Conservation (phyloP, 2,797 vertebrate genomes). For the Acanthurus leucopareius region DNA sequence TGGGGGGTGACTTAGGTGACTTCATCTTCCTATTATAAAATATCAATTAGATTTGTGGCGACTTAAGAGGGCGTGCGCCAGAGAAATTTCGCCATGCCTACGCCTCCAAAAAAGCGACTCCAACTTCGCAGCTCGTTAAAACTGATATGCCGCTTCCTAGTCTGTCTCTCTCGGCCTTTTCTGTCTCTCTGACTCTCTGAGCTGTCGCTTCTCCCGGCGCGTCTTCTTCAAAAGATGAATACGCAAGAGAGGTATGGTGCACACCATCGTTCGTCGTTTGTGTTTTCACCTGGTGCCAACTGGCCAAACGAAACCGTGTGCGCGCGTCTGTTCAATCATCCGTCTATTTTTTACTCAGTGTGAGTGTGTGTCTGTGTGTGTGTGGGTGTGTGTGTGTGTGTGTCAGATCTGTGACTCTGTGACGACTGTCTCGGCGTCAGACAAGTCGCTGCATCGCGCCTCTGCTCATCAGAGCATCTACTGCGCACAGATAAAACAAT, state of each 20-base stretch:
- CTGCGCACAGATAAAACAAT: slow-evolving; percentile 60
- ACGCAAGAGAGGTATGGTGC: slow-evolving; percentile 43
- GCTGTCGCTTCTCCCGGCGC: slow-evolving; percentile 13
- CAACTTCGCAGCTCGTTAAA: slow-evolving; percentile 67
- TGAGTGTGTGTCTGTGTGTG: slow-evolving; percentile 4
- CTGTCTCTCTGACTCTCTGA: slow-evolving; percentile 3
- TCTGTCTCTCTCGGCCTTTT: slow-evolving; percentile 9
- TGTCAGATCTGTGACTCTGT: slow-evolving; percentile 14
- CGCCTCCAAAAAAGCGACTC: slow-evolving; percentile 31
- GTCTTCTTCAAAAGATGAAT: slow-evolving; percentile 30
- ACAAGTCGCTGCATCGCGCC: slow-evolving; percentile 59
- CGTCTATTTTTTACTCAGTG: not conserved
- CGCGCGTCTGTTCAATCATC: slow-evolving; percentile 24
- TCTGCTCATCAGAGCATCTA: slow-evolving; percentile 49
- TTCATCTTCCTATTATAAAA: slow-evolving; percentile 71
- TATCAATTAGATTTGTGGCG: slow-evolving; percentile 41
- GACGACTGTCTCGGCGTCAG: slow-evolving; percentile 70
- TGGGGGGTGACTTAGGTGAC: slow-evolving; percentile 55
- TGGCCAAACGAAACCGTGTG: slow-evolving; percentile 48
- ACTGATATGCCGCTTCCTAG: slow-evolving; percentile 35
- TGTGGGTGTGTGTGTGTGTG: slow-evolving; percentile 6
- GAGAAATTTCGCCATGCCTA: slow-evolving; percentile 39
- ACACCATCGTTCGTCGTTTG: slow-evolving; percentile 40
- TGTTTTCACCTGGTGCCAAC: slow-evolving; percentile 68
- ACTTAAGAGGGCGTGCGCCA: slow-evolving; percentile 50